phyloP scores from a whole-genome alignment of 2,797 vertebrate genomes.

The Micrastur ruficollis region DNA sequence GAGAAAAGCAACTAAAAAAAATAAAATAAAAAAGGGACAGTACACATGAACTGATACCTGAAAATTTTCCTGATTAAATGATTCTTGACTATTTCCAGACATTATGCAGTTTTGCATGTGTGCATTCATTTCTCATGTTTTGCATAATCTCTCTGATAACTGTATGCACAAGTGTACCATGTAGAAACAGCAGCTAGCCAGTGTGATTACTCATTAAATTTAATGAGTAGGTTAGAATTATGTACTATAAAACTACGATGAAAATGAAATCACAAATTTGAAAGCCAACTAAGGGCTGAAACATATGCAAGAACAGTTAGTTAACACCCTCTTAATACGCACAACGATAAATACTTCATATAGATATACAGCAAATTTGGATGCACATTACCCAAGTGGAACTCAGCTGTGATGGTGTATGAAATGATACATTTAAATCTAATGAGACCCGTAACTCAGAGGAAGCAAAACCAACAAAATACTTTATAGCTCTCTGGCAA shows the following conservation, averaged over 20 bases:
- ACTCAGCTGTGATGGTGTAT: neutral
- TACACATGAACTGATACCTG: neutral
- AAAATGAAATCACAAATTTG: constrained; percentile 36
- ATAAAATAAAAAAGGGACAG: neutral
- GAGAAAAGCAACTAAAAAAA: neutral
- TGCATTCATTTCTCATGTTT: constrained; percentile 33
- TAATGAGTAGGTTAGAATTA: constrained; percentile 64
- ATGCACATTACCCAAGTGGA: neutral
- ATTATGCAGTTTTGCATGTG: neutral
- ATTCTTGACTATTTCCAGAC: neutral
- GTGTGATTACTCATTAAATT: constrained; percentile 44
- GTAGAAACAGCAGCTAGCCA: constrained; percentile 10
- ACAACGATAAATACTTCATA: constrained; percentile 6
- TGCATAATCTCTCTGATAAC: constrained; percentile 33
- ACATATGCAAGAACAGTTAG: constrained; percentile 16
- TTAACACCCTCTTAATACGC: neutral
- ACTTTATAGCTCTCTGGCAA: neutral
- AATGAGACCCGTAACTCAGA: neutral
- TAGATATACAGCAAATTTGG: neutral
- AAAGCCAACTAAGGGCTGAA: constrained; percentile 18
- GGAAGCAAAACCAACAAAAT: neutral
- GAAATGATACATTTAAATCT: constrained; percentile 25
- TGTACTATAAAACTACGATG: constrained; percentile 24
- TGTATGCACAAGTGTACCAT: neutral
- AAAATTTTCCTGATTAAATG: neutral